Evolutionary conservation across 2,888 invertebrate species (phyloP), one percentile per base, ranked within the genome.

Genomic region (Nipponacmea schrenckii): DNA sequence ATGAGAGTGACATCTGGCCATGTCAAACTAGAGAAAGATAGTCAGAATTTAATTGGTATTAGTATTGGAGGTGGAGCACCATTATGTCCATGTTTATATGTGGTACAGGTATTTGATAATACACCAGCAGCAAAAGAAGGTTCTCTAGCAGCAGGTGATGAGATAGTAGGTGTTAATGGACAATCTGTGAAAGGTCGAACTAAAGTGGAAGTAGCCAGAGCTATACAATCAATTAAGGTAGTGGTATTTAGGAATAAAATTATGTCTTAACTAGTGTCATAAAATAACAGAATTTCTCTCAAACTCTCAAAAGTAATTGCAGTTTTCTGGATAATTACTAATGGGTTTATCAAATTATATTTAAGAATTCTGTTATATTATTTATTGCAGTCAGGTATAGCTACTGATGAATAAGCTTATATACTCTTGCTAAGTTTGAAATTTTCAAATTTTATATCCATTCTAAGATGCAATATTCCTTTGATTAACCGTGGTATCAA

Each of bases 91-190:
- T 99, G 98, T 88, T 91, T 99, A 7, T 99, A 99, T 88, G 96
- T 99, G 76, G 98, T 99, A 0, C 98, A 99, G 92, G 94, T 95
- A 87, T 99, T 99, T 85, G 99, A 99, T 89, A 96, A 97, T 86
- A 98, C 98, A 0, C 97, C 99, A 12, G 97, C 98, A 0, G 93
- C 96, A 0, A 92, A 92, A 81, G 98, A 99, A 86, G 98, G 96
- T 0, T 96, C 96, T 0, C 90, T 99, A 8, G 96, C 97, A 86
- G 83, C 97, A 71, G 99, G 99, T 0, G 99, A 99, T 90, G 99
- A 99, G 89, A 90, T 99, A 73, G 94, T 97, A 0, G 96, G 96
- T 0, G 95, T 99, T 1, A 97, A 97, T 87, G 94, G 94, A 0
- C 93, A 94, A 75, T 93, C 94, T 0, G 97, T 98, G 0, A 98